A percentile compares a stretch with the other conserved stretches of the same genome.
Evolutionary conservation across 64 coral and sea anemone genomes (phyloP).

Genomic region (Anthopleura sola): DNA sequence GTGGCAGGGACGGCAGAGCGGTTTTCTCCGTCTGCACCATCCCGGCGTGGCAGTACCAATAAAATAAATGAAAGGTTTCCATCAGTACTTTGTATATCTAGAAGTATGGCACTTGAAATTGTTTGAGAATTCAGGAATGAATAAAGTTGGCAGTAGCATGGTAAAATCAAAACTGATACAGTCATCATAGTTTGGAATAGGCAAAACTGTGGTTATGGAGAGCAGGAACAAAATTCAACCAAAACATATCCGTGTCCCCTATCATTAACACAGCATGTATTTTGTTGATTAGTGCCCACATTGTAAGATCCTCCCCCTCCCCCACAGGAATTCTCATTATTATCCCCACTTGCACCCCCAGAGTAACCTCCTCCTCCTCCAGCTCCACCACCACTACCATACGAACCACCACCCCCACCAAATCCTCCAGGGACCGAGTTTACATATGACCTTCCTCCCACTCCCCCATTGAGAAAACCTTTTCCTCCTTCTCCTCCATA

Average conservation of each 20-base stretch:
- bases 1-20: too few species aligned
- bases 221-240: not conserved
- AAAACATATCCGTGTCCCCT: slow-evolving; percentile 26
- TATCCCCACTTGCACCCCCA: slow-evolving; percentile 32
- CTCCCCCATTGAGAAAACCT: slow-evolving; percentile 25
- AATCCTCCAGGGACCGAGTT: slow-evolving; percentile 10
- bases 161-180: too few species aligned
- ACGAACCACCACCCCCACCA: slow-evolving; percentile 31
- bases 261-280: slow-evolving; percentile 26
- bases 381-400: slow-evolving; percentile 4
- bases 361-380: slow-evolving; percentile 39
- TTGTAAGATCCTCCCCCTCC: slow-evolving; percentile 29
- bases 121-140: too few species aligned
- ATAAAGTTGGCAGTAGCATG: too few species aligned
- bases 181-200: too few species aligned
- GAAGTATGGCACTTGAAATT: too few species aligned
- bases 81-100: too few species aligned
- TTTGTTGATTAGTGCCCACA: slow-evolving; percentile 17
- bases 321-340: not conserved
- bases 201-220: not conserved
- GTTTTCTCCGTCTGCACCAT: too few species aligned
- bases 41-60: too few species aligned
- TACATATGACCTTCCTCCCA: not conserved
- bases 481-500: slow-evolving; percentile 24
- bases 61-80: too few species aligned